Evolutionary conservation across 2,888 invertebrate genomes (phyloP).

Genomic region (Nemurella pictetii): DNA sequence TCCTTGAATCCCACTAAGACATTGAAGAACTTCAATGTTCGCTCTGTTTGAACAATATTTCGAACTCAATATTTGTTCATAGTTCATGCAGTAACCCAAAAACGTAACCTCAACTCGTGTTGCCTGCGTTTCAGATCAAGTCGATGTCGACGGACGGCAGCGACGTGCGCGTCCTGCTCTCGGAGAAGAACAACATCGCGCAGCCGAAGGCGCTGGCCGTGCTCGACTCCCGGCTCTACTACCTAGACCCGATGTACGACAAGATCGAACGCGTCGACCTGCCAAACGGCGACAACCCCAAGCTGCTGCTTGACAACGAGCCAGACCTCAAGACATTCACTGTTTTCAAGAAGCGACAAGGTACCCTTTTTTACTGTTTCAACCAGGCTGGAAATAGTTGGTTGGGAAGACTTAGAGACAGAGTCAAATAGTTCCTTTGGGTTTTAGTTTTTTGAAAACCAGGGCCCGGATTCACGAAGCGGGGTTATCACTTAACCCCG

Average conservation of each 20-base stretch:
- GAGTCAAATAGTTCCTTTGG: no score
- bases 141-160: slow-evolving; percentile 74
- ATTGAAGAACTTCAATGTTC: no score
- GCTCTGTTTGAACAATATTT: no score
- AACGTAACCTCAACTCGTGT: neutral
- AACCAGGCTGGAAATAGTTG: no score
- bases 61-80: no score
- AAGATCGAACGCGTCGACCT: slow-evolving; percentile 84
- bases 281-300: slow-evolving; percentile 76
- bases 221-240: slow-evolving; percentile 79
- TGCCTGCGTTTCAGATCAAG: slow-evolving; percentile 48
- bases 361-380: no score
- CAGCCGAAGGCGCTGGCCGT: slow-evolving; percentile 81
- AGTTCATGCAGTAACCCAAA: no score
- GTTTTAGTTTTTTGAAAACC: no score
- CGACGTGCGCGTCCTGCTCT: slow-evolving; percentile 67
- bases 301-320: slow-evolving; percentile 79
- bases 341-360: slow-evolving; percentile 81
- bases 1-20: no score
- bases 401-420: no score
- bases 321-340: slow-evolving; percentile 84
- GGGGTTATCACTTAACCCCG: no score
- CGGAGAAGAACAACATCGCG: slow-evolving; percentile 70
- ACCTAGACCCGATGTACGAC: slow-evolving; percentile 86
- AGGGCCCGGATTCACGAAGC: no score